Percentiles rank a stretch among this genome's conserved stretches.
These are phyloP conservation scores for Sialia sialis DNA, from an alignment of 2,113 vertebrate genomes.

Conservation along the genomic window DNA sequence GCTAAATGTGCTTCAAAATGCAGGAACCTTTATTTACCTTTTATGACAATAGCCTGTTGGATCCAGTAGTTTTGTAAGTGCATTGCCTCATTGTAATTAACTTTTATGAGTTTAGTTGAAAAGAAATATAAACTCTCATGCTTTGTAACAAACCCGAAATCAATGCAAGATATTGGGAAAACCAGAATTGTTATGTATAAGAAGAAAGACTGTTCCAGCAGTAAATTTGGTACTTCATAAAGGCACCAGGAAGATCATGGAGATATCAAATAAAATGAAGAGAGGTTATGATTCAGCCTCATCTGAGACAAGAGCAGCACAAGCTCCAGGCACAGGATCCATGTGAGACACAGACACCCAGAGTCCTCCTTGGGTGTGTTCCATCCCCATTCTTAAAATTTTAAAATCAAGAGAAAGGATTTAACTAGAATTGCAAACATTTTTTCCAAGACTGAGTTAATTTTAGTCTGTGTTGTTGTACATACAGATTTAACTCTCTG, in stretches of 20 bases:
- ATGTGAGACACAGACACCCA: background rate
- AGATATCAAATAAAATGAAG: background rate
- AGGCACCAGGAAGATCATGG: background rate
- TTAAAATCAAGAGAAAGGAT: background rate
- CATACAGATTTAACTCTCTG: background rate
- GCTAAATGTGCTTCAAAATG: constrained; percentile 24
- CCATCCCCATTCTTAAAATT: background rate
- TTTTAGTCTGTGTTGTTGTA: background rate
- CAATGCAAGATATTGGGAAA: background rate
- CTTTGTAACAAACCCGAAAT: background rate
- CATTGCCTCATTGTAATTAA: background rate
- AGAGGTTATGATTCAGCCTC: background rate
- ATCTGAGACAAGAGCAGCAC: background rate
- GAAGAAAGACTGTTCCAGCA: background rate
- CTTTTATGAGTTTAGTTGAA: background rate
- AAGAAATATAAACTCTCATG: background rate
- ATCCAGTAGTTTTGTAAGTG: background rate
- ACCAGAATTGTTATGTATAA: rapidly evolving
- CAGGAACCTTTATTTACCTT: constrained; percentile 31
- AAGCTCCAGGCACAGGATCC: background rate
- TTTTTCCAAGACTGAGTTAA: background rate
- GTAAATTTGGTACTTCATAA: background rate
- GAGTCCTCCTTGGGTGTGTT: background rate
- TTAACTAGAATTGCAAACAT: background rate
- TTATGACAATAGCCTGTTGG: background rate